A percentile compares a stretch with the other conserved stretches of the same genome.
These are phyloP conservation scores for Seira sanloemensis DNA, from an alignment of 2,888 invertebrate species.

Conservation along the genomic window DNA sequence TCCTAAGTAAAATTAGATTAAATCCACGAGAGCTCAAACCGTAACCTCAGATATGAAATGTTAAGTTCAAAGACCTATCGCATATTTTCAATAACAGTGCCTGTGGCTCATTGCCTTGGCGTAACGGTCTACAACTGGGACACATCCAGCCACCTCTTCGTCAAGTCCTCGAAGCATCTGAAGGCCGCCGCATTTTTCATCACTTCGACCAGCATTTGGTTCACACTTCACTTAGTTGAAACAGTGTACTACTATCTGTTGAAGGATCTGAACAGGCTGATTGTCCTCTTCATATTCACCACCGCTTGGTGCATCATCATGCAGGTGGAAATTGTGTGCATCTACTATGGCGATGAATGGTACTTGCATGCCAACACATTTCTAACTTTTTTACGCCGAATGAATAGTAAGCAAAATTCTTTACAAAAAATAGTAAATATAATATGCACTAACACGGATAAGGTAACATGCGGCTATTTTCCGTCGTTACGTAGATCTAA, in stretches of 20 bases:
- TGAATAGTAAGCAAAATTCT: background rate
- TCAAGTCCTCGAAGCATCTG: background rate
- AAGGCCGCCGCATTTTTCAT: background rate
- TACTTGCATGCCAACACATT: background rate
- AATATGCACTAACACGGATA: background rate
- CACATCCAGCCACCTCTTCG: background rate
- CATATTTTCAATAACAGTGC: no score
- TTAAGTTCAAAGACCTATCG: no score
- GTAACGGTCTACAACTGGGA: background rate
- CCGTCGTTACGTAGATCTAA: no score
- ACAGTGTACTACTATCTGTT: background rate
- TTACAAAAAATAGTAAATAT: background rate
- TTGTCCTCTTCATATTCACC: background rate
- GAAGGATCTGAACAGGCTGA: background rate
- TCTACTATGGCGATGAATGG: background rate
- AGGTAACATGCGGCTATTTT: no score
- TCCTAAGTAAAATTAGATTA: no score
- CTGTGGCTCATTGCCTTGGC: background rate
- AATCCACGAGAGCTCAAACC: no score
- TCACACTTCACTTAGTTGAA: background rate
- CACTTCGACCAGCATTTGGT: background rate
- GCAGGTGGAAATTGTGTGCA: background rate
- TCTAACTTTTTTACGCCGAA: background rate
- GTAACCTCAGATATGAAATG: no score
- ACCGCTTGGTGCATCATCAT: background rate